Base-by-base conservation (phyloP, 2,888 invertebrate species). In the Caenorhabditis virilis region DNA sequence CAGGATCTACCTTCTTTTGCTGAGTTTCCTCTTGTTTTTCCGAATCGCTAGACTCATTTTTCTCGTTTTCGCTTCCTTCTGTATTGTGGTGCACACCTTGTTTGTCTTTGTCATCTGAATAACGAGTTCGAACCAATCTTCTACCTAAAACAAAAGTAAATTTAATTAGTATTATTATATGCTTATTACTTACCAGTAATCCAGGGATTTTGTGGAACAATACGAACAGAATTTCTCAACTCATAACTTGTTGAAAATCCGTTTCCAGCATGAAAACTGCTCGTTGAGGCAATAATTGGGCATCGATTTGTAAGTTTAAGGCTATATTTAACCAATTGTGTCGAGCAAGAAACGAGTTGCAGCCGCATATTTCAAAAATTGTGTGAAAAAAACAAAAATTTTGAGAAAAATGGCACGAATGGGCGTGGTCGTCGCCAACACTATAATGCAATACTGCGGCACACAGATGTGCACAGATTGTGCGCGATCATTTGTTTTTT, bases 1-100 rank as follows among this genome's bases (percentile, higher is more conserved):
- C 46, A 0, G 63, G 57, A 54, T 63, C 63, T 15, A 63, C 46
- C 42, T 63, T 63, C 38, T 58, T 63, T 13, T 53, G 49, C 30
- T 57, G 20, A 7, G 52, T 38, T 1, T 54, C 15, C 16, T 41
- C 23, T 3, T 53, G 39, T 9, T 11, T 43, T 36, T 18, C 48
- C 43, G n/a, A n/a, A n/a, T n/a, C n/a, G n/a, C n/a, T n/a, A n/a
- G n/a, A n/a, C 35, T 39, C 39, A 22, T 51, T 36, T 6, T 55
- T 16, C 20, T 33, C 25, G 2, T 55, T 41, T 7, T 49, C 47
- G 3, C 13, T 45, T 20, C 5, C 23, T n/a, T 11, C 4, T 41
- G 16, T 18, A n/a, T n/a, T n/a, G n/a, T n/a, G n/a, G n/a, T n/a
- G 13, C 30, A 0, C 30, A 7, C 45, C 54, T 54, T 27, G 6